Evolutionary conservation across 1,140 invertebrate genomes (phyloP), one percentile per base, ranked within the genome.

Genomic region (Brachionus rotundiformis): DNA sequence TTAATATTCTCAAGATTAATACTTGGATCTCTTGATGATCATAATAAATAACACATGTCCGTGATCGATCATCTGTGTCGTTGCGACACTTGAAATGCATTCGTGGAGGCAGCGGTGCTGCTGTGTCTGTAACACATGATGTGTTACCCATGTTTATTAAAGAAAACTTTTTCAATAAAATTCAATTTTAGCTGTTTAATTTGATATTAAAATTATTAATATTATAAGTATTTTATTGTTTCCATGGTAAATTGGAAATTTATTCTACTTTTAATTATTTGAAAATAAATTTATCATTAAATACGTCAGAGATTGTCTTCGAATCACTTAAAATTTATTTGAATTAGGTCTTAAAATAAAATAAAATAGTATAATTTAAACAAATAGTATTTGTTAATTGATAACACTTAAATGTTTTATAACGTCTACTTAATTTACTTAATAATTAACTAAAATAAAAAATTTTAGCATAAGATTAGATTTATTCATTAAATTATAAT

Each of bases 1-100:
- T n/a, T n/a, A n/a, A n/a, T n/a, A n/a, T n/a, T n/a, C n/a, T n/a
- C n/a, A n/a, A n/a, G n/a, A n/a, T n/a, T n/a, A 16, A 8, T 77
- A 54, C 44, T 10, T 77, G 10, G n/a, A 49, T 47, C 10, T 54
- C 73, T 16, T 54, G 13, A 33, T 54, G 44, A 25, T 44, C 39
- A n/a, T 77, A 59, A 33, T 49, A 54, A 8, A 16, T 44, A 10
- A 19, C 8, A 23, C 36, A 47, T 16, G 27, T 33, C 13, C 44
- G 23, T 6, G 19, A 3, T 29, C 11, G 27, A 47, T 77, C 73
- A 23, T 77, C 44, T 2, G 19, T 31, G 39, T 44, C 36, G 19
- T 54, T 23, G 39, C 73, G 73, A 19, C 73, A 77, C 39, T 77
- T 77, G 49, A 33, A 77, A 33, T 77, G 73, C 39, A 47, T 54